Conservation (phyloP, 2,113 vertebrate species). For the Gnathonemus echidnorhynchus region DNA sequence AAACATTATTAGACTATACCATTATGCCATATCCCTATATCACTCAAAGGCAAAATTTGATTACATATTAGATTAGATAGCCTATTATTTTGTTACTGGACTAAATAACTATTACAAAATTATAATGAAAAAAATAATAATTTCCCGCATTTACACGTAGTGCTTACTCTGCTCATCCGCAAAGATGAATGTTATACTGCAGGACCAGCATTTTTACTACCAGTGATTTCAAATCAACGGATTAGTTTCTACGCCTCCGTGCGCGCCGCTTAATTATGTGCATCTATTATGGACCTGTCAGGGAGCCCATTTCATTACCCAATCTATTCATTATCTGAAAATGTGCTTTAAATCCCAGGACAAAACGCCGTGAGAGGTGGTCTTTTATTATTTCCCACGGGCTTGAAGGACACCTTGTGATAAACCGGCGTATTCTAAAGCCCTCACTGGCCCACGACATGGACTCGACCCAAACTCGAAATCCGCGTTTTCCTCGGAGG, state of each 20-base stretch:
- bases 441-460: neutral
- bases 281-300: constrained; percentile 4
- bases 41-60: neutral
- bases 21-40: neutral
- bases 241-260: constrained; percentile 7
- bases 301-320: constrained; percentile 5
- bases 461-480: neutral
- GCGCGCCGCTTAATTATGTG: constrained; percentile 7
- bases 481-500: neutral
- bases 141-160: neutral
- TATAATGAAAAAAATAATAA: neutral
- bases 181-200: constrained; percentile 10
- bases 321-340: constrained; percentile 12
- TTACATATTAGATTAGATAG: neutral
- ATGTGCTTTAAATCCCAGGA: constrained; percentile 11
- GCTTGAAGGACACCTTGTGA: constrained; percentile 7
- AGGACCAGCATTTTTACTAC: neutral
- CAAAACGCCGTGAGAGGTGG: neutral
- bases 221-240: constrained; percentile 1
- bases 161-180: neutral
- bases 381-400: constrained; percentile 3
- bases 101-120: neutral
- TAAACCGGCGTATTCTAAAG: neutral
- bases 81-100: neutral
- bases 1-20: neutral